Conservation (phyloP, 2,113 vertebrate species). For the Dicaeum eximium region DNA sequence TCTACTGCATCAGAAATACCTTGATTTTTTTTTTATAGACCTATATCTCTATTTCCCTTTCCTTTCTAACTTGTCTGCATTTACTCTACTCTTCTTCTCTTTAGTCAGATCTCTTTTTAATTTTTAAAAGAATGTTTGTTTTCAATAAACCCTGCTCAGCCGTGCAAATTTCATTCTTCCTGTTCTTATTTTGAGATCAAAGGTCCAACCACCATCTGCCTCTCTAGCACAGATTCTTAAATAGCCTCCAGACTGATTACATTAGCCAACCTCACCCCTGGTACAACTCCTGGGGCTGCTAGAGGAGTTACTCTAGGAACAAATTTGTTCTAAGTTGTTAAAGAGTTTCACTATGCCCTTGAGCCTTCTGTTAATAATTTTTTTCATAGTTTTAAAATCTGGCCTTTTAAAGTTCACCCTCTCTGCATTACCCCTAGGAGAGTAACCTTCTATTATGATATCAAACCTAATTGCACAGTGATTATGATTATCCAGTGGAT, state of each 20-base stretch:
- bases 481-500: slow-evolving; percentile 60
- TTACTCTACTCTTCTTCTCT: background rate
- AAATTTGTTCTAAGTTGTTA: slow-evolving; percentile 46
- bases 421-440: slow-evolving; percentile 45
- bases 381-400: slow-evolving; percentile 56
- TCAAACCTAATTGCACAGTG: slow-evolving; percentile 58
- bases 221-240: slow-evolving; percentile 9
- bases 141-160: background rate
- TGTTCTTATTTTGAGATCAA: slow-evolving; percentile 16
- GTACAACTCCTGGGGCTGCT: background rate
- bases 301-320: slow-evolving; percentile 18
- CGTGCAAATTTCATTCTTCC: background rate
- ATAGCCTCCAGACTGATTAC: slow-evolving; percentile 17
- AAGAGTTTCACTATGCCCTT: slow-evolving; percentile 64
- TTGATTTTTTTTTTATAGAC: background rate
- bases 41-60: background rate
- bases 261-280: slow-evolving; percentile 49
- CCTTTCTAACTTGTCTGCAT: background rate
- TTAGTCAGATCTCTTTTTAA: background rate
- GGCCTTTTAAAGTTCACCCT: slow-evolving; percentile 68
- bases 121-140: slow-evolving; percentile 31
- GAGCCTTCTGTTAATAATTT: slow-evolving; percentile 58
- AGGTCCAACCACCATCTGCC: slow-evolving; percentile 19
- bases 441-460: slow-evolving; percentile 67
- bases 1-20: background rate